Evolutionary conservation across 2,888 invertebrate genomes (phyloP).

Genomic region (Lottia gigantea): DNA sequence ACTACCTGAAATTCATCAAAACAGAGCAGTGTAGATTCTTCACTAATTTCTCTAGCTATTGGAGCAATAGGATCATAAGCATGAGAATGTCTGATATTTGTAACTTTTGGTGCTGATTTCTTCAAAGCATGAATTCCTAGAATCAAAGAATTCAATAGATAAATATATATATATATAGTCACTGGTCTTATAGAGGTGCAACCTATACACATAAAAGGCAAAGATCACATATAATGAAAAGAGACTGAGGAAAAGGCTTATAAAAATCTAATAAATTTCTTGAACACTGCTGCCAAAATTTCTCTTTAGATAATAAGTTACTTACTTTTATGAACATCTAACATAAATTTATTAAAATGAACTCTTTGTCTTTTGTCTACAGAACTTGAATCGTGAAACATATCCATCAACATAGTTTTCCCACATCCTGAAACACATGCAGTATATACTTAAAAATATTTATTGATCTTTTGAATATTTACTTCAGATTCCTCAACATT

Average conservation of each 20-base stretch:
- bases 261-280: no score
- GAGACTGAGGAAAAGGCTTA: no score
- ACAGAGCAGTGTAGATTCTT: constrained; percentile 91
- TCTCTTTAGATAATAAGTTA: constrained; percentile 11
- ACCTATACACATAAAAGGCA: no score
- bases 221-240: no score
- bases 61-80: constrained; percentile 95
- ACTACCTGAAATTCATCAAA: constrained; percentile 97
- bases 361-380: constrained; percentile 75
- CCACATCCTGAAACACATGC: constrained; percentile 72
- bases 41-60: constrained; percentile 87
- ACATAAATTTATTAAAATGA: constrained; percentile 98
- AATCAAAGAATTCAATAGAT: constrained; percentile 1
- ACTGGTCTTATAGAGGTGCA: no score
- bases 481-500: no score
- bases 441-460: no score
- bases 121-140: constrained; percentile 76
- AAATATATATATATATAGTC: no score
- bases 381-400: constrained; percentile 87
- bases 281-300: no score
- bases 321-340: constrained; percentile 84
- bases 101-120: constrained; percentile 67
- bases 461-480: no score
- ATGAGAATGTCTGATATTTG: constrained; percentile 72
- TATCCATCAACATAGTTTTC: constrained; percentile 99